Percentiles rank a stretch among this genome's conserved stretches.
phyloP scores from a whole-genome alignment of 1,140 invertebrate species.

The Laupala kohalensis region DNA sequence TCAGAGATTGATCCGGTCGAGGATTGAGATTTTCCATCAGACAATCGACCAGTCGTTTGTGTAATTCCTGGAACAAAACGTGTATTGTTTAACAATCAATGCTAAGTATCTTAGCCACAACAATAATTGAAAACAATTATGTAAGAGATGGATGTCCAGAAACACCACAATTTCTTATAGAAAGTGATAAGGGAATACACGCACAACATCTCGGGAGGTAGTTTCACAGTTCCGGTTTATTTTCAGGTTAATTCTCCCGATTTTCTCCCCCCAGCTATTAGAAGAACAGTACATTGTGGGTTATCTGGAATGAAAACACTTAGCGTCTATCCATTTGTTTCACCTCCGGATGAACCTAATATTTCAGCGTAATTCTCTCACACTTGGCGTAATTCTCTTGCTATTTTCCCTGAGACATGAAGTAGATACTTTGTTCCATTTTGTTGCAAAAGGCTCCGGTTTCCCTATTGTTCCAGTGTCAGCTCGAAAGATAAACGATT shows the following conservation, averaged over 20 bases:
- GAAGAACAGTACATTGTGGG: not conserved
- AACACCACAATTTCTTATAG: no score
- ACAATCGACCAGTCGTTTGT: no score
- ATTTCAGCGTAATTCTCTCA: not conserved
- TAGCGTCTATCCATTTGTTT: not conserved
- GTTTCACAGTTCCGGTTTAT: not conserved
- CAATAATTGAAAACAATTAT: no score
- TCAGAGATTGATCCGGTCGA: no score
- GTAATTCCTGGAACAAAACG: no score
- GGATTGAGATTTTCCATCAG: no score
- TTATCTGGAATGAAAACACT: not conserved
- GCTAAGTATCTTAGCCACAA: no score
- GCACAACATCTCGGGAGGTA: no score
- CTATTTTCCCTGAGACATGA: not conserved
- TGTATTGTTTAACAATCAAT: no score
- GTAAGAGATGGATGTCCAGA: no score
- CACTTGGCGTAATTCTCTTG: not conserved
- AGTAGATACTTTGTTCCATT: not conserved
- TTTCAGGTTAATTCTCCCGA: not conserved
- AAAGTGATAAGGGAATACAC: no score
- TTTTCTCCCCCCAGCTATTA: not conserved
- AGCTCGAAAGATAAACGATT: not conserved
- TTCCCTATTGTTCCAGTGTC: not conserved
- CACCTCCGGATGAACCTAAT: not conserved
- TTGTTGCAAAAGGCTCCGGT: not conserved